Conservation (phyloP, 2,797 vertebrate genomes). For the Mionectes olivaceus region DNA sequence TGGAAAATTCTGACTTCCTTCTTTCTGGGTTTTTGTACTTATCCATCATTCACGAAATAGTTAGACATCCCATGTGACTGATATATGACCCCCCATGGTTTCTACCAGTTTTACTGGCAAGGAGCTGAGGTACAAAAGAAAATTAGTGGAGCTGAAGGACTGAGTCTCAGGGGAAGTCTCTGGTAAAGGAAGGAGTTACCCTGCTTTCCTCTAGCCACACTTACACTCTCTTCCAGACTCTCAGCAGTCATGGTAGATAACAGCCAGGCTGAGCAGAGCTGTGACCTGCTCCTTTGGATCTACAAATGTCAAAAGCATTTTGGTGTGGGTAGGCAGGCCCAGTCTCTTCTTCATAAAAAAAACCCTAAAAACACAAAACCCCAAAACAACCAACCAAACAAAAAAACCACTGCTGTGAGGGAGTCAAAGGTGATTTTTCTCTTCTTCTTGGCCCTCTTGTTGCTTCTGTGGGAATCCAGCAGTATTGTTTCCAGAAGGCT, state of each 20-base stretch:
- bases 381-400: no score
- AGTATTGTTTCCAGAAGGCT: constrained; percentile 61
- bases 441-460: not conserved
- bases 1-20: constrained; percentile 18
- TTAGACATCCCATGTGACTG: not conserved
- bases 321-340: not conserved
- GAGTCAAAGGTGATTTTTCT: constrained; percentile 6
- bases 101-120: not conserved
- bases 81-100: not conserved
- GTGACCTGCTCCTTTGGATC: not conserved
- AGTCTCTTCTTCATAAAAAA: not conserved
- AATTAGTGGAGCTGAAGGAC: not conserved
- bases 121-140: not conserved
- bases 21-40: not conserved
- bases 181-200: not conserved
- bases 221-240: not conserved
- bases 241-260: not conserved
- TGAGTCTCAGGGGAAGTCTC: not conserved
- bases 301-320: not conserved
- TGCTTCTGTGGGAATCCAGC: constrained; percentile 30
- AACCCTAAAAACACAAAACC: not conserved
- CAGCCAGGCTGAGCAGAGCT: not conserved
- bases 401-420: not conserved
- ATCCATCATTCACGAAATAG: not conserved
- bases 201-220: not conserved